These are phyloP conservation scores for Myiopsitta monachus DNA, from an alignment of 2,113 vertebrate genomes.

Conservation along the genomic window DNA sequence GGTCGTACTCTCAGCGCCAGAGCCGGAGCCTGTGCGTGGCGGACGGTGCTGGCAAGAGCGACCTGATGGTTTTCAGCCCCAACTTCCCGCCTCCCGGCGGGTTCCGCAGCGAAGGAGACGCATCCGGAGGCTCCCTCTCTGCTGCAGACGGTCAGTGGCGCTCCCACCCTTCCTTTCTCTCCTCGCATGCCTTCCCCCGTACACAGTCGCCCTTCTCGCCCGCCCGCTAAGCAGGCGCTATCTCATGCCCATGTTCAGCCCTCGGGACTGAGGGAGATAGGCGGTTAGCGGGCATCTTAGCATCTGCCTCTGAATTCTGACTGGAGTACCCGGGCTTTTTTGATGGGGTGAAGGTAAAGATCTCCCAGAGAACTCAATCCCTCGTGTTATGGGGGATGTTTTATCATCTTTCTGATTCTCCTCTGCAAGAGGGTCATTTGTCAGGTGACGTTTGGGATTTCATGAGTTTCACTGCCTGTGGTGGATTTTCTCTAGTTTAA, in stretches of 20 bases:
- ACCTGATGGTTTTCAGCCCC: too few species aligned
- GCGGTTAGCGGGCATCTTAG: fast-evolving
- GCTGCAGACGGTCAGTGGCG: background rate
- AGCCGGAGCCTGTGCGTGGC: too few species aligned
- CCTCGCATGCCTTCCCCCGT: background rate
- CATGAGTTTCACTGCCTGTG: background rate
- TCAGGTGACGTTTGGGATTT: background rate
- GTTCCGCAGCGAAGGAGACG: background rate
- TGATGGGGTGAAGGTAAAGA: background rate
- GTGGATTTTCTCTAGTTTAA: background rate
- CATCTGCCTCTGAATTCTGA: background rate
- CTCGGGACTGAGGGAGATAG: background rate
- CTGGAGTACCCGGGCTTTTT: background rate
- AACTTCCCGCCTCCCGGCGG: too few species aligned
- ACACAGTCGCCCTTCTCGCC: background rate
- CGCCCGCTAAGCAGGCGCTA: fast-evolving
- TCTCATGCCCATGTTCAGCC: too few species aligned
- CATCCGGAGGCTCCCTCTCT: background rate
- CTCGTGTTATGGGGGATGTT: background rate
- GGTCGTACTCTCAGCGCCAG: too few species aligned
- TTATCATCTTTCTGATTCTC: background rate
- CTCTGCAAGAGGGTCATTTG: background rate
- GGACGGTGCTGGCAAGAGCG: too few species aligned
- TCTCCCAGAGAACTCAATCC: background rate
- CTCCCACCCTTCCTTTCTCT: fast-evolving